phyloP scores from a whole-genome alignment of 2,797 vertebrate species.

The Anguilla marmorata region DNA sequence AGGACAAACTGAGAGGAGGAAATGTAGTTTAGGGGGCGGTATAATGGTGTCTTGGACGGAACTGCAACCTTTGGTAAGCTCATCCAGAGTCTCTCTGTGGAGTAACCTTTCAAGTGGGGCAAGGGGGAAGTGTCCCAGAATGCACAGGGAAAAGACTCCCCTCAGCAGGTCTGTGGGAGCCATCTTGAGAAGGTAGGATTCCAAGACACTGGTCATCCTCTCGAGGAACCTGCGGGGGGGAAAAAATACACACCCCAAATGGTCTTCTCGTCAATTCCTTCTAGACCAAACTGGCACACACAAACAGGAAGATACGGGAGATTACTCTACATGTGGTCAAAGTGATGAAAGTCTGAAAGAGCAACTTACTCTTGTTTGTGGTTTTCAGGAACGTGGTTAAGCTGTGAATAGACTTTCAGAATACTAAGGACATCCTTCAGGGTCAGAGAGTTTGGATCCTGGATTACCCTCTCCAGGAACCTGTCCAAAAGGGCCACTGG shows the following conservation, averaged over 20 bases:
- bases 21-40: not conserved
- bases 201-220: constrained; percentile 65
- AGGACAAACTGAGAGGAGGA: not conserved
- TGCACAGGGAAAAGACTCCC: constrained; percentile 68
- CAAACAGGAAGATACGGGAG: not conserved
- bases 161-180: constrained; percentile 68
- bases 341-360: not conserved
- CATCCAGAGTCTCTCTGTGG: constrained; percentile 59
- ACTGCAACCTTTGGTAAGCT: constrained; percentile 67
- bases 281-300: not conserved
- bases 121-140: constrained; percentile 78
- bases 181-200: constrained; percentile 72
- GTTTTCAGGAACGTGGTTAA: constrained; percentile 73
- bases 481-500: constrained; percentile 73
- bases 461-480: constrained; percentile 71
- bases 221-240: constrained; percentile 78
- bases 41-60: not conserved
- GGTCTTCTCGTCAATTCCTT: not conserved
- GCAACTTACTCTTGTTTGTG: constrained; percentile 72
- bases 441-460: constrained; percentile 66
- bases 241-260: not conserved
- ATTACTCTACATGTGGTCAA: not conserved
- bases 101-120: constrained; percentile 76
- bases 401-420: constrained; percentile 74
- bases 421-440: constrained; percentile 67